Evolutionary conservation across 1,140 invertebrate species (phyloP), one percentile per base, ranked within the genome.

Genomic region (Drosophila nannoptera): DNA sequence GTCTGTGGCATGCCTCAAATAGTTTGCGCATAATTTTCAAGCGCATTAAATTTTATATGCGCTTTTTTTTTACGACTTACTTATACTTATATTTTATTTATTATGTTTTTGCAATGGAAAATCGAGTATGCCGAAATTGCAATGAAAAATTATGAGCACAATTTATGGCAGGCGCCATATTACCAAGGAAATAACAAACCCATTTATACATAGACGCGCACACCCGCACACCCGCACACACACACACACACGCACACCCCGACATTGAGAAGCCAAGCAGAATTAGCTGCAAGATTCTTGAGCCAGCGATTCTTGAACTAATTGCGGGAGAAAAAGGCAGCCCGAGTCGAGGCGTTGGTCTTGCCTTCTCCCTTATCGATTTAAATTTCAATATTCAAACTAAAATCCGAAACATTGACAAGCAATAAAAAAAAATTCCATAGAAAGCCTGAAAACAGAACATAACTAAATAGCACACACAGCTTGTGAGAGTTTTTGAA

Each of bases 21-120:
- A 82, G 80, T 82, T 82, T 78, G 66, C 78, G 78, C 78, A 82
- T 84, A 82, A 82, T 82, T 82, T 82, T 84, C 75, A 77, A 77
- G 61, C 69, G 78, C 78, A 84, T 82, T 82, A 82, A 82, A 82
- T 82, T 82, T 82, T 82, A 82, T 82, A 82, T 77, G 69, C 78
- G 72, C 62, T 53, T 73, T 78, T 78, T 76, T 56, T 52, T 52
- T 52, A 78, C 76, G 77, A 82, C 78, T 83, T 69, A 80, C 74
- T 77, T 80, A 52, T 84, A 69, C 80, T 69, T 83, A 69, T 84
- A 84, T 84, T 75, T 82, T 84, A 83, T 84, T 82, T 82, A 82
- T 82, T 83, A 82, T 70, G 74, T 70, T 75, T 78, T 74, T 64
- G 52, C 60, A 64, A 72, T 43, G 59, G 68, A 50, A 63, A 65